Evolutionary conservation across 1,140 invertebrate genomes (phyloP), one percentile per base, ranked within the genome.

Genomic region (Rhynchophorus ferrugineus): DNA sequence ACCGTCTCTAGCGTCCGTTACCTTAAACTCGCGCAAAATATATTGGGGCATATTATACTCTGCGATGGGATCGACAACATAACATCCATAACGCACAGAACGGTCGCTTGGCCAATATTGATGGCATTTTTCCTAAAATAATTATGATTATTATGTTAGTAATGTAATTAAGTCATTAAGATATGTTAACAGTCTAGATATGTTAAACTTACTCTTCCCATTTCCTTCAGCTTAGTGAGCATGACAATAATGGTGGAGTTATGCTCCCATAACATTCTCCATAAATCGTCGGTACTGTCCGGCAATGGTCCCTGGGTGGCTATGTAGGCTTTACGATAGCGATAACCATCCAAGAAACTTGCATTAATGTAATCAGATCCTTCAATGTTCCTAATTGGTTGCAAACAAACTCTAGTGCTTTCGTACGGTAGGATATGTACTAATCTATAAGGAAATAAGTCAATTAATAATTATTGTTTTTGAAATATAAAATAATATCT

Each of bases 191-290:
- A n/a, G n/a, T n/a, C n/a, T n/a, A n/a, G n/a, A n/a, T n/a, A n/a
- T n/a, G n/a, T n/a, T n/a, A 38, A 16, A 24, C 85, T 79, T 76
- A 91, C 90, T 67, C 92, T 78, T 54, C 94, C 93, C 87, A 96
- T 93, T 75, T 98, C 95, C 69, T 95, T 91, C 14, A 96, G 76
- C 72, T 98, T 98, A 2, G 94, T 98, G 29, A 99, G 73, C 95
- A 98, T 99, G 7, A 98, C 96, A 29, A 99, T 87, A 69, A 99
- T 99, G 3, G 93, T 98, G 0, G 94, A 98, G 71, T 99, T 98
- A 68, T 99, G 94, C 69, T 99, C 95, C 96, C 96, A 99, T n/a
- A 99, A 75, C 95, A 98, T 98, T 55, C 96, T 78, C 97, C 97
- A 99, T 63, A 99, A 95, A 68, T 99, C 96, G 61, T 97, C 93